phyloP scores from a whole-genome alignment of 2,113 vertebrate genomes.

The Lepus americanus region DNA sequence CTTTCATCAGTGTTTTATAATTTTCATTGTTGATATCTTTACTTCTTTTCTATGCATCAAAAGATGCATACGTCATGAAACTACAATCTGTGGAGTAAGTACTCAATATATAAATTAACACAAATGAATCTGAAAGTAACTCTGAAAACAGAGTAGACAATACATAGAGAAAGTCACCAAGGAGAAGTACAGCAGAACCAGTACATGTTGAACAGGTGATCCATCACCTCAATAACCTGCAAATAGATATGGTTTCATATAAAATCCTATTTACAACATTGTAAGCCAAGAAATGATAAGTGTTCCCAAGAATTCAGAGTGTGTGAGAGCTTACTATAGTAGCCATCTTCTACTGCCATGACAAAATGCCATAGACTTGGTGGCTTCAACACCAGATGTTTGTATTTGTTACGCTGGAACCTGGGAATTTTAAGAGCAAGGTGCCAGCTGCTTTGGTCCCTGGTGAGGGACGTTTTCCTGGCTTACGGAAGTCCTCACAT shows the following conservation, averaged over 20 bases:
- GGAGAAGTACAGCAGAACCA: not conserved
- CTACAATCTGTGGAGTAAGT: not conserved
- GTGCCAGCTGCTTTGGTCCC: not conserved
- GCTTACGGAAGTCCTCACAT: not conserved
- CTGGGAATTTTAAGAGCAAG: not conserved
- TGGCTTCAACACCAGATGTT: not conserved
- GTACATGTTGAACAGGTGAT: not conserved
- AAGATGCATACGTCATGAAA: not conserved
- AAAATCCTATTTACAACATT: not conserved
- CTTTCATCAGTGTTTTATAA: no score
- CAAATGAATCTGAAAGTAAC: not conserved
- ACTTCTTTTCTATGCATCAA: not conserved
- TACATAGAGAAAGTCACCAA: not conserved
- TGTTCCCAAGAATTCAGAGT: not conserved
- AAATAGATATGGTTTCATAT: slow-evolving; percentile 6
- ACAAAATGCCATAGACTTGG: not conserved
- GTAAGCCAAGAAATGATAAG: not conserved
- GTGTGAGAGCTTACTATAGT: not conserved
- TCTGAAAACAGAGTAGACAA: not conserved
- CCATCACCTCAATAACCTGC: not conserved
- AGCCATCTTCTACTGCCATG: not conserved
- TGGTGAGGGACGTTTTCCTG: not conserved
- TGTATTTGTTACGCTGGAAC: not conserved
- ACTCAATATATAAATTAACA: not conserved
- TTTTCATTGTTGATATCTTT: no score